Evolutionary conservation across 2,888 invertebrate species (phyloP).

Genomic region (Pammene fasciana): DNA sequence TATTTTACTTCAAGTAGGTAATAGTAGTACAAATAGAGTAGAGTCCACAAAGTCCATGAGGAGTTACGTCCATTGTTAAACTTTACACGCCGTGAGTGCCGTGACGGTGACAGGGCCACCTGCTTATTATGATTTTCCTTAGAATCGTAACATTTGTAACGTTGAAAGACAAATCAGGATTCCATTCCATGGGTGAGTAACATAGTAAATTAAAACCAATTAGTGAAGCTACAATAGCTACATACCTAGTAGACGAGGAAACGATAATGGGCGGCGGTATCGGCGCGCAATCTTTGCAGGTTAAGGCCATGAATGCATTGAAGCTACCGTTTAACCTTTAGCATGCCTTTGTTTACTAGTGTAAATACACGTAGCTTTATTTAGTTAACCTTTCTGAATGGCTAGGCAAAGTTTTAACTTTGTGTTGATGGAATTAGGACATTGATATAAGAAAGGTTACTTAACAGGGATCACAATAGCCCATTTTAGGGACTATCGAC

Average conservation of each 20-base stretch:
- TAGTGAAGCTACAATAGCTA: neutral
- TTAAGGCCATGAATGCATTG: conserved; percentile 34
- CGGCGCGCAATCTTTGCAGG: conserved; percentile 28
- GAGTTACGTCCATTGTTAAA: neutral
- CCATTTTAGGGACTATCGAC: too few species aligned
- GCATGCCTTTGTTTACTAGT: conserved; percentile 8
- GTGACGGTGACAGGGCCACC: neutral
- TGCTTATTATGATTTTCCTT: conserved; percentile 7
- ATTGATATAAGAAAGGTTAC: too few species aligned
- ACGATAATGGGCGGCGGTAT: conserved; percentile 30
- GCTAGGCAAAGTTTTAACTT: neutral
- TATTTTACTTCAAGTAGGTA: neutral
- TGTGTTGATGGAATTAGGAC: too few species aligned
- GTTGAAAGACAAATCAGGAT: neutral
- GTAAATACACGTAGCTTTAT: neutral
- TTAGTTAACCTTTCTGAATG: neutral
- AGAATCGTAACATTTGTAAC: conserved; percentile 3
- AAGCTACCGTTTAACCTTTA: conserved; percentile 29
- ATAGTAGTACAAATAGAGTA: neutral
- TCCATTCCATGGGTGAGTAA: neutral
- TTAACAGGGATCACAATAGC: too few species aligned
- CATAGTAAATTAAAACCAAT: conserved; percentile 7
- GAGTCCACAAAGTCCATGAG: too few species aligned
- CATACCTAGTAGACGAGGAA: neutral
- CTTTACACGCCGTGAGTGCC: neutral